Conservation (phyloP, 1,140 invertebrate species). For the Drosophila orena region DNA sequence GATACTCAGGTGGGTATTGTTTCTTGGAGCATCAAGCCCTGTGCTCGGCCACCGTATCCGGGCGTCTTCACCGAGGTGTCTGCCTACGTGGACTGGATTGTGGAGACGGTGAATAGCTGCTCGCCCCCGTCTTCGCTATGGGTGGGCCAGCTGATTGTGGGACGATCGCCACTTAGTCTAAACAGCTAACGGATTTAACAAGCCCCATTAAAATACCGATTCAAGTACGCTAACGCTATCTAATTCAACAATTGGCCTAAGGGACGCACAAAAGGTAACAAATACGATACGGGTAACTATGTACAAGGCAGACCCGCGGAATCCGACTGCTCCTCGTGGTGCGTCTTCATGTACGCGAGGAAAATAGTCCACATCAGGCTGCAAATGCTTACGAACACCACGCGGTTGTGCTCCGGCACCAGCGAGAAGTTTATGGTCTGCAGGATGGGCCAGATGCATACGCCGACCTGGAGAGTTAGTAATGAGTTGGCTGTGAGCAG, state of each 20-base stretch:
- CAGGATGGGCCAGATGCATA: conserved; percentile 92
- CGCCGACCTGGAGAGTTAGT: conserved; percentile 87
- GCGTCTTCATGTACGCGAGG: conserved; percentile 92
- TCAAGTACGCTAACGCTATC: conserved; percentile 45
- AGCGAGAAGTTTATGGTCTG: conserved; percentile 93
- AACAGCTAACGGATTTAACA: not conserved
- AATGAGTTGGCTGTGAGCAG: conserved; percentile 4
- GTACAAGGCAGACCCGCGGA: conserved; percentile 3
- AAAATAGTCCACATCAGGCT: conserved; percentile 94
- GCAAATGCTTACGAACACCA: conserved; percentile 92
- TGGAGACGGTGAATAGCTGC: conserved; percentile 38
- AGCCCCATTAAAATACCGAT: conserved; percentile 2
- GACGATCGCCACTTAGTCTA: conserved; percentile 43
- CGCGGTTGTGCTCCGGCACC: conserved; percentile 91
- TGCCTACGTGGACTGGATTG: conserved; percentile 85
- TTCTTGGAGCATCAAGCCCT: conserved; percentile 85
- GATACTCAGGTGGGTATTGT: conserved; percentile 85
- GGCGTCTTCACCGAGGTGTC: conserved; percentile 86
- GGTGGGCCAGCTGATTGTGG: conserved; percentile 60
- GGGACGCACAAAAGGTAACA: conserved; percentile 17
- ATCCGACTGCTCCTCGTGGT: conserved; percentile 4
- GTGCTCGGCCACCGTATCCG: conserved; percentile 83
- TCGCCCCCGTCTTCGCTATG: conserved; percentile 21
- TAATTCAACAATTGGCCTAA: conserved; percentile 49
- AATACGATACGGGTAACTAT: conserved; percentile 10